Evolutionary conservation across 2,888 invertebrate species (phyloP), one percentile per base, ranked within the genome.

Genomic region (Drosophila fungiperda): DNA sequence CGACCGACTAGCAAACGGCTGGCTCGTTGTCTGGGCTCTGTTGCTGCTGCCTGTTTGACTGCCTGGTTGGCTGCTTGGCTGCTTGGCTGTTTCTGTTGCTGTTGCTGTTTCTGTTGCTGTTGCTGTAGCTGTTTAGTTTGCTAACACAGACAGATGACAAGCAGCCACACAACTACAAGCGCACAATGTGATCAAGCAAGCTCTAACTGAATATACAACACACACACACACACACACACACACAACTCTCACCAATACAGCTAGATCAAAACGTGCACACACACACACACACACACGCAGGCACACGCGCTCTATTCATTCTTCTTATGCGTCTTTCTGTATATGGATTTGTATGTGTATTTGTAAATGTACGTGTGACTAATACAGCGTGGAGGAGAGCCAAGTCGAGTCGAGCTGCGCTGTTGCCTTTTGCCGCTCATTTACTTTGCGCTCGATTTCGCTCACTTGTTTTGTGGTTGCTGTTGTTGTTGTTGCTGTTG

Each of bases 371-470:
- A 58, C 58, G 68, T 81, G 79, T 78, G 80, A 80, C 82, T 76
- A 82, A 78, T 78, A 73, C 76, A 78, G 75, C 54, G 76, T 59
- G 36, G 50, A 70, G 61, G 52, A 66, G 52, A 69, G 49, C 23
- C 33, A 23, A 73, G 32, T 48, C 15, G 58, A 62, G 50, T 11
- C 26, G 57, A 64, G 48, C 17, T 50, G 40, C 53, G 49, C 58
- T 33, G 26, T 26, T 68, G 63, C 61, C 67, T 68, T 65, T 68
- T 70, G 79, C 74, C 82, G 80, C 80, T 80, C 83, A 72, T 78
- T 80, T 79, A 79, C 80, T 82, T 82, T 78, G 79, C 72, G 72
- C 83, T 72, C 82, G 72, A 72, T 80, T 78, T 82, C 68, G 79
- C 79, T 82, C 79, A 82, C 69, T 80, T 78, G 72, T 64, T 76